A percentile compares a stretch with the other conserved stretches of the same genome.
Conservation (phyloP, 2,797 vertebrate genomes). For the Darevskia mixta region DNA sequence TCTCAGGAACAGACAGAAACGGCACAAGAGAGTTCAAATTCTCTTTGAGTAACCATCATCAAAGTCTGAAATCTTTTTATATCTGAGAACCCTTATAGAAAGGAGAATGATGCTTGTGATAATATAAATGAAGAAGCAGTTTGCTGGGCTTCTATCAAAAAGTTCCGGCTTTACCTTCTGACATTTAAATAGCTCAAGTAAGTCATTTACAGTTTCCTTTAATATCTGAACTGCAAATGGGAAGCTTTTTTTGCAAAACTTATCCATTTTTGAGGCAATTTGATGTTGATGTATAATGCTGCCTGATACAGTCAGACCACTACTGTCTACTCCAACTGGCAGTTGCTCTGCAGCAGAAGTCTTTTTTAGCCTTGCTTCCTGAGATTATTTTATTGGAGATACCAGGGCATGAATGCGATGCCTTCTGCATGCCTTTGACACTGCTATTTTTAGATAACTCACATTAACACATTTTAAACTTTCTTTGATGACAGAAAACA, state of each 20-base stretch:
- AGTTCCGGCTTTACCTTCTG: neutral
- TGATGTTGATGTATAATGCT: neutral
- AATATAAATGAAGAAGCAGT: conserved; percentile 18
- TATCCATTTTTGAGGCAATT: neutral
- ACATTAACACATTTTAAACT: conserved; percentile 16
- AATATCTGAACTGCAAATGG: neutral
- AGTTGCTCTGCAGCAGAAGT: neutral
- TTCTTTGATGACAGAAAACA: neutral
- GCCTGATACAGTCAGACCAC: neutral
- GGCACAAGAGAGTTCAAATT: neutral
- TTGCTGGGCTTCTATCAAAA: neutral
- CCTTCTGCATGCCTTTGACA: neutral
- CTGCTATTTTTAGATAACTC: conserved; percentile 29
- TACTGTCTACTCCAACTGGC: neutral
- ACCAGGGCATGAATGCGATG: neutral
- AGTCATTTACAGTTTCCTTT: neutral
- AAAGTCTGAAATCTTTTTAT: neutral
- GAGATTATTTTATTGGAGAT: neutral
- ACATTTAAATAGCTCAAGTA: neutral
- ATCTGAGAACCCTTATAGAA: conserved; percentile 12
- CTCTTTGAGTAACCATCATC: neutral
- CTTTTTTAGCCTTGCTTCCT: neutral
- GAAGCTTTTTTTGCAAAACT: neutral
- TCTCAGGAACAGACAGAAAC: conserved; percentile 15
- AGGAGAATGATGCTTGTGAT: neutral